Conservation (phyloP, 2,113 vertebrate genomes). For the Eleginops maclovinus region DNA sequence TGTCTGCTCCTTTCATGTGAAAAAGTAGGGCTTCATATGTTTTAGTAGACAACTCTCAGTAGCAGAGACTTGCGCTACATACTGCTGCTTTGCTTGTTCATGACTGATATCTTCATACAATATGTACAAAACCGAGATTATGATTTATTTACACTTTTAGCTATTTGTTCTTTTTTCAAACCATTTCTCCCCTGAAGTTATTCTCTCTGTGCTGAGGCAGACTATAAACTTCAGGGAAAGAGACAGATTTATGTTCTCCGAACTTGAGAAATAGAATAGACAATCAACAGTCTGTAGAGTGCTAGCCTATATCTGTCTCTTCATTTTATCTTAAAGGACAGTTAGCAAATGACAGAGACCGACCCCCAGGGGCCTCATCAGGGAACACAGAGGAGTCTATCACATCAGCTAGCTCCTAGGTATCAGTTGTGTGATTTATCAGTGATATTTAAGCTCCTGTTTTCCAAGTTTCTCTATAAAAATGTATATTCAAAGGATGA, state of each 20-base stretch:
- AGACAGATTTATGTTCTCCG: slow-evolving; percentile 9
- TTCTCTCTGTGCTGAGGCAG: slow-evolving; percentile 33
- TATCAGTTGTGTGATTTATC: slow-evolving; percentile 17
- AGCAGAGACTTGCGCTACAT: slow-evolving; percentile 17
- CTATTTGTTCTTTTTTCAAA: slow-evolving; percentile 25
- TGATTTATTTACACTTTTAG: slow-evolving; percentile 65
- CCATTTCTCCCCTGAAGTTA: background rate
- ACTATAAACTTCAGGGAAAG: slow-evolving; percentile 27
- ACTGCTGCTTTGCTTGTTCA: slow-evolving; percentile 18
- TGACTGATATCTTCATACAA: slow-evolving; percentile 66
- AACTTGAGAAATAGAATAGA: slow-evolving; percentile 21
- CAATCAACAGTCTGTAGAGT: slow-evolving; percentile 30
- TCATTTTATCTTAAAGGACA: slow-evolving; percentile 30
- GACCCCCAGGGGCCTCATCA: slow-evolving; percentile 16
- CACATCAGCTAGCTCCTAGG: slow-evolving; percentile 6
- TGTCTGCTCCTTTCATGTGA: slow-evolving; percentile 34
- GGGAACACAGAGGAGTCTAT: slow-evolving; percentile 13
- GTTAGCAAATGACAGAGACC: slow-evolving; percentile 38
- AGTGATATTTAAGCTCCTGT: background rate
- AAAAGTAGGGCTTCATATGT: slow-evolving; percentile 47
- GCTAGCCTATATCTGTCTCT: slow-evolving; percentile 57
- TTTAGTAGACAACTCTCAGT: slow-evolving; percentile 35
- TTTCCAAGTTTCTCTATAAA: background rate
- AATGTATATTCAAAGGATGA: too few species aligned
- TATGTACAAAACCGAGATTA: slow-evolving; percentile 49